A percentile compares a stretch with the other conserved stretches of the same genome.
phyloP scores from a whole-genome alignment of 2,113 vertebrate genomes.

The Triplophysa rosa region DNA sequence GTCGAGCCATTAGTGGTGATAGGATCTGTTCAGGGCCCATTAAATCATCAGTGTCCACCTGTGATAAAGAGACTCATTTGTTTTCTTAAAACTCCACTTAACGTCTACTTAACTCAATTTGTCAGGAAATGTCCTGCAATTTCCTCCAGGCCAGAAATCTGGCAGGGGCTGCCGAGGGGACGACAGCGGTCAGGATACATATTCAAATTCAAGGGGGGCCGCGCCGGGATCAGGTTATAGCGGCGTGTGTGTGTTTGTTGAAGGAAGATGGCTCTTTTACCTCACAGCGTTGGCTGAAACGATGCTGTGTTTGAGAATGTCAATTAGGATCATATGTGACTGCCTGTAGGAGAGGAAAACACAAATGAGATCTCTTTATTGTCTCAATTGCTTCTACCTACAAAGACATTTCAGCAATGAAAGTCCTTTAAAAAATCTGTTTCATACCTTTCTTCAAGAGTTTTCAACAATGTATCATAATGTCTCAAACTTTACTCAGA shows the following conservation, averaged over 20 bases:
- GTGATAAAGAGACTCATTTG: constrained; percentile 99
- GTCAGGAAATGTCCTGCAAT: constrained; percentile 99
- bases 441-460: too few species aligned
- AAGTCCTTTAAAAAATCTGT: too few species aligned
- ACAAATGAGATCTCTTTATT: too few species aligned
- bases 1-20: constrained; percentile 99
- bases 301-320: neutral
- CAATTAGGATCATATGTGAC: too few species aligned
- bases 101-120: constrained; percentile 99
- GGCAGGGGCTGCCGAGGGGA: constrained; percentile 90
- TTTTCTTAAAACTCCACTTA: constrained; percentile 99
- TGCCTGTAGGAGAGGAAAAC: too few species aligned
- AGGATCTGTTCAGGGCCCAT: constrained; percentile 96
- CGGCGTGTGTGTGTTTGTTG: constrained; percentile 53
- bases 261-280: neutral
- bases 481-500: too few species aligned
- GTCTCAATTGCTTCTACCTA: too few species aligned
- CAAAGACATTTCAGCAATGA: too few species aligned
- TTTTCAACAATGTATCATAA: too few species aligned
- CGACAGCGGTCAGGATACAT: constrained; percentile 79
- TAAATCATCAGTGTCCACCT: constrained; percentile 99
- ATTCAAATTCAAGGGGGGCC: constrained; percentile 82
- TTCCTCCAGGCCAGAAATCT: constrained; percentile 98
- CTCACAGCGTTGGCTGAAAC: too few species aligned
- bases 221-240: constrained; percentile 64